Conservation (phyloP, 2,113 vertebrate species). For the Ptilorrhoa leucosticta region DNA sequence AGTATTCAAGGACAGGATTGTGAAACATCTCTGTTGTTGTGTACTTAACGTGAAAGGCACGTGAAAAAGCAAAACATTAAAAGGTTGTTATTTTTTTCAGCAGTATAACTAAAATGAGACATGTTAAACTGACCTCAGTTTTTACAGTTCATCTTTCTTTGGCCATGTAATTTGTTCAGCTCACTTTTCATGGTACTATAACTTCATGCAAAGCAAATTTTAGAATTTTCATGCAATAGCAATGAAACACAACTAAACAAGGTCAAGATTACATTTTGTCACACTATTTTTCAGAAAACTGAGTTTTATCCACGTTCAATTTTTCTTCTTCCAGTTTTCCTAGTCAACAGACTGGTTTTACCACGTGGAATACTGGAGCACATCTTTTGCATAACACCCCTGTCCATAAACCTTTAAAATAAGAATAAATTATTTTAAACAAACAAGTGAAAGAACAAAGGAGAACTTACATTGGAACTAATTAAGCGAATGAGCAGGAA, state of each 20-base stretch:
- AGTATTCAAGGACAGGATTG: background rate
- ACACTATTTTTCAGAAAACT: background rate
- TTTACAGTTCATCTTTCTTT: background rate
- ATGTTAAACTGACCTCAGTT: background rate
- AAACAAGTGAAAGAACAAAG: background rate
- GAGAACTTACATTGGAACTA: background rate
- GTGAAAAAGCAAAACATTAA: background rate
- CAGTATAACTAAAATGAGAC: background rate
- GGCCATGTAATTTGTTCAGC: background rate
- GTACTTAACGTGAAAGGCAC: background rate
- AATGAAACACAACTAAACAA: background rate
- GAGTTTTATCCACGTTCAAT: background rate
- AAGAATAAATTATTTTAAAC: background rate
- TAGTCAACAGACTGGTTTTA: background rate
- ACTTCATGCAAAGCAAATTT: background rate
- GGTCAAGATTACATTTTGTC: background rate
- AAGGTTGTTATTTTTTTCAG: background rate
- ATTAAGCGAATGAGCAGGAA: background rate
- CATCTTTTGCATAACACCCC: background rate
- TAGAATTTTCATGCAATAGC: background rate
- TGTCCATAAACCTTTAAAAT: background rate
- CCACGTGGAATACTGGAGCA: background rate
- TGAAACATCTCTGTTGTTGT: background rate
- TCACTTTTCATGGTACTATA: background rate
- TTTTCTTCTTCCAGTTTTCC: background rate